phyloP scores from a whole-genome alignment of 2,113 vertebrate genomes.

The Platichthys flesus region DNA sequence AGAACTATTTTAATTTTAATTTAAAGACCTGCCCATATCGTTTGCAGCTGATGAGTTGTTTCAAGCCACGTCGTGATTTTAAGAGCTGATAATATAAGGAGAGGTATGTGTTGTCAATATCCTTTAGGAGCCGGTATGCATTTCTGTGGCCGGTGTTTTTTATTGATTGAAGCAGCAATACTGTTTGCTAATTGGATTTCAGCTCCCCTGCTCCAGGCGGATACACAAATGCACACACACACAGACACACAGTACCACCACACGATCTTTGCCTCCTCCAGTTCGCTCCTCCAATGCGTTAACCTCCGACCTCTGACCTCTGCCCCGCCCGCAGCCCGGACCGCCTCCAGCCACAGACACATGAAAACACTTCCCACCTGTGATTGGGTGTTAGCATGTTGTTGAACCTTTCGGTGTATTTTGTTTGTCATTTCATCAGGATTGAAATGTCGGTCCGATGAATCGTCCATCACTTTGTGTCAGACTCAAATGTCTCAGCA shows the following conservation, averaged over 20 bases:
- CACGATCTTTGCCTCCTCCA: slow-evolving; percentile 48
- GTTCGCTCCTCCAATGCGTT: slow-evolving; percentile 38
- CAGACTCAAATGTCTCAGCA: too few species aligned
- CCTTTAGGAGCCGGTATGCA: not conserved
- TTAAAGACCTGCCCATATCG: not conserved
- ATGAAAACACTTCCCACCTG: slow-evolving; percentile 43
- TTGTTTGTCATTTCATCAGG: not conserved
- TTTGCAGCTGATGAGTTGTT: not conserved
- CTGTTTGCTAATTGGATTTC: slow-evolving; percentile 64
- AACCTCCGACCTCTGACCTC: slow-evolving; percentile 61
- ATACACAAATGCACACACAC: slow-evolving; percentile 20
- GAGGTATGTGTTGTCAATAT: slow-evolving; percentile 1
- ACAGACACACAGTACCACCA: slow-evolving; percentile 28
- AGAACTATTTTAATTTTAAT: not conserved
- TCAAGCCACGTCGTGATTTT: not conserved
- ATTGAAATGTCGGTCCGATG: not conserved
- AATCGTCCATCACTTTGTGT: not conserved
- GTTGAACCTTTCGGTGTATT: not conserved
- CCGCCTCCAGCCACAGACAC: slow-evolving; percentile 17
- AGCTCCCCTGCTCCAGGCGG: slow-evolving; percentile 10
- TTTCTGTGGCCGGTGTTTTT: slow-evolving; percentile 37
- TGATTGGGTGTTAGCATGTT: slow-evolving; percentile 16
- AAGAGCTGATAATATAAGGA: not conserved
- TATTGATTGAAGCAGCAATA: slow-evolving; percentile 56
- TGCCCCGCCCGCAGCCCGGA: slow-evolving; percentile 8